Conservation (phyloP, 2,888 invertebrate genomes). For the Eupithecia tripunctaria region DNA sequence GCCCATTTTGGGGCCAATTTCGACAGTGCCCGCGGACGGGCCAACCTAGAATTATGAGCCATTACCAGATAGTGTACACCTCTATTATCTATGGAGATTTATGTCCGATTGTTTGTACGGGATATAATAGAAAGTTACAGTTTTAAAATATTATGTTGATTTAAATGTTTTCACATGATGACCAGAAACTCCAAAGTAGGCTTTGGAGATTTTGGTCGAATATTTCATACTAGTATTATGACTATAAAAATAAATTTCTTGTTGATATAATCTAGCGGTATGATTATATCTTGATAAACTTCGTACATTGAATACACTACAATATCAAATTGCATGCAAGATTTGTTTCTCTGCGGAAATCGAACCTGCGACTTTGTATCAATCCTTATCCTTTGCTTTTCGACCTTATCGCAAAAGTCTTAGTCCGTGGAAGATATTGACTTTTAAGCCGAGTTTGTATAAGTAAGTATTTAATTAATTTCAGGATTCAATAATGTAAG, state of each 20-base stretch:
- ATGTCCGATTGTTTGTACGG: constrained; percentile 50
- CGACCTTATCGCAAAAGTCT: background rate
- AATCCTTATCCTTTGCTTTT: background rate
- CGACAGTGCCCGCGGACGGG: constrained; percentile 49
- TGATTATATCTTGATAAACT: background rate
- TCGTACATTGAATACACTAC: background rate
- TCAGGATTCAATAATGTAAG: background rate
- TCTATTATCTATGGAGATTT: constrained; percentile 59
- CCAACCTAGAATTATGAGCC: constrained; percentile 61
- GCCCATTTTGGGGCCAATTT: constrained; percentile 41
- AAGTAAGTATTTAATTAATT: background rate
- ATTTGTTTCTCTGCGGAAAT: background rate
- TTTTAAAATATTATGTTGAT: background rate
- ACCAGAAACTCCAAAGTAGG: background rate
- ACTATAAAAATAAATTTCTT: background rate
- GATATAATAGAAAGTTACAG: constrained; percentile 43
- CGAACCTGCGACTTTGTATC: background rate
- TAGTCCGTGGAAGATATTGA: background rate
- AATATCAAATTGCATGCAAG: background rate
- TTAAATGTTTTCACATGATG: background rate
- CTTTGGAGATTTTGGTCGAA: background rate
- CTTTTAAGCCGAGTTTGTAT: too few relatives aligned
- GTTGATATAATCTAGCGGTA: background rate
- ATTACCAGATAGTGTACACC: constrained; percentile 49
- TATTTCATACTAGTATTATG: background rate